phyloP scores from a whole-genome alignment of 2,888 invertebrate species.

The Chouioia cunea region DNA sequence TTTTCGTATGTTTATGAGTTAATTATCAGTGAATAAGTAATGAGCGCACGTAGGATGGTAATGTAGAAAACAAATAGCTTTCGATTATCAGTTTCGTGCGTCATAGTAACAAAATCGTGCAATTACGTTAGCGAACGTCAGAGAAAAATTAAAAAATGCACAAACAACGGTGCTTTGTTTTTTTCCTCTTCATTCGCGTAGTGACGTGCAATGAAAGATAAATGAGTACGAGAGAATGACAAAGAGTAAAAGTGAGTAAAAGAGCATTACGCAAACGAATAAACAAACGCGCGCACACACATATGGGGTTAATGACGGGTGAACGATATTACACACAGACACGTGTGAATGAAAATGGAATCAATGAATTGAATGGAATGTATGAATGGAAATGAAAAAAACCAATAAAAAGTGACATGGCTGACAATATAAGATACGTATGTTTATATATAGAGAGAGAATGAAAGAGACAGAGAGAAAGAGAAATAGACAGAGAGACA shows the following conservation, averaged over 20 bases:
- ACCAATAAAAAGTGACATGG: background rate
- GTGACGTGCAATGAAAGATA: constrained; percentile 18
- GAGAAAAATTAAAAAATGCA: constrained; percentile 40
- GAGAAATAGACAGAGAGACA: background rate
- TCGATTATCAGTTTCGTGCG: constrained; percentile 14
- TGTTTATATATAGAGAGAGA: too few species aligned
- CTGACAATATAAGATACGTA: background rate
- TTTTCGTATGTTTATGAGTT: too few species aligned
- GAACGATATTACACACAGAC: constrained; percentile 37
- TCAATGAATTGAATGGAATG: constrained; percentile 42
- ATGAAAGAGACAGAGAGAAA: background rate
- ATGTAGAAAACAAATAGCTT: too few species aligned
- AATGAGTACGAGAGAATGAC: constrained; percentile 7
- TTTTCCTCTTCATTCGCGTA: constrained; percentile 26
- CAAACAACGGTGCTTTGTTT: background rate
- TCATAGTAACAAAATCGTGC: constrained; percentile 19
- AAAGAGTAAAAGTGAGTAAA: constrained; percentile 25
- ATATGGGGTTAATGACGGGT: constrained; percentile 50
- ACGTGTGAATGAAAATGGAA: constrained; percentile 43
- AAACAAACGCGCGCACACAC: constrained; percentile 22
- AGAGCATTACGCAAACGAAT: constrained; percentile 22
- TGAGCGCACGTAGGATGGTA: too few species aligned
- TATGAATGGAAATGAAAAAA: background rate
- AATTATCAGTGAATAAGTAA: too few species aligned
- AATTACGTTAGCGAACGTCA: constrained; percentile 43